A percentile compares a stretch with the other conserved stretches of the same genome.
phyloP scores from a whole-genome alignment of 2,888 invertebrate species.

The Chloroclystis v-ata region DNA sequence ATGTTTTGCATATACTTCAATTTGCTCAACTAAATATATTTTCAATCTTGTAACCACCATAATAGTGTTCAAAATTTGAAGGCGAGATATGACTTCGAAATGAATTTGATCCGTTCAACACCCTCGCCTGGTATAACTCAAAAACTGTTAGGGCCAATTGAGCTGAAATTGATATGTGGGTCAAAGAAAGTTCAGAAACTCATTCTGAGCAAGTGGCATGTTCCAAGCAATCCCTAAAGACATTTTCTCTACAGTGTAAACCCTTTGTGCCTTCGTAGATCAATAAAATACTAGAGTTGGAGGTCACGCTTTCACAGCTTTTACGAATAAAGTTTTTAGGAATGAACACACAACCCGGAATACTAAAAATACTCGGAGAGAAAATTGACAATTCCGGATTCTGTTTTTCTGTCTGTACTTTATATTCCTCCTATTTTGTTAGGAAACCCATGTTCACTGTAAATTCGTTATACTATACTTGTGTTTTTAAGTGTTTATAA shows the following conservation, averaged over 20 bases:
- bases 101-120: conserved; percentile 10
- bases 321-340: conserved; percentile 1
- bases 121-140: conserved; percentile 21
- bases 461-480: too few relatives aligned
- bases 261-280: conserved; percentile 20
- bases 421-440: too few relatives aligned
- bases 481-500: too few relatives aligned
- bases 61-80: conserved; percentile 5
- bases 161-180: conserved; percentile 24
- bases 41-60: conserved; percentile 6
- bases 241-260: conserved; percentile 16
- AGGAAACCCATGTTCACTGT: too few relatives aligned
- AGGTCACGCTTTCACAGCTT: conserved; percentile 1
- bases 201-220: conserved; percentile 22
- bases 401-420: too few relatives aligned
- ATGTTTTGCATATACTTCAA: conserved; percentile 4
- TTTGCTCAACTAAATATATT: conserved; percentile 3
- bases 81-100: conserved; percentile 1
- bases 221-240: conserved; percentile 21
- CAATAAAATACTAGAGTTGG: conserved; percentile 13
- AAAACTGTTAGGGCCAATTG: conserved; percentile 23
- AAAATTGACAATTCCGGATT: too few relatives aligned
- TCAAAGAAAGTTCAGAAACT: conserved; percentile 23
- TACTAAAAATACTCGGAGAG: neutral
- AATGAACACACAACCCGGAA: neutral